Base-by-base conservation (phyloP, 2,888 invertebrate species). In the Caenorhabditis sinica region DNA sequence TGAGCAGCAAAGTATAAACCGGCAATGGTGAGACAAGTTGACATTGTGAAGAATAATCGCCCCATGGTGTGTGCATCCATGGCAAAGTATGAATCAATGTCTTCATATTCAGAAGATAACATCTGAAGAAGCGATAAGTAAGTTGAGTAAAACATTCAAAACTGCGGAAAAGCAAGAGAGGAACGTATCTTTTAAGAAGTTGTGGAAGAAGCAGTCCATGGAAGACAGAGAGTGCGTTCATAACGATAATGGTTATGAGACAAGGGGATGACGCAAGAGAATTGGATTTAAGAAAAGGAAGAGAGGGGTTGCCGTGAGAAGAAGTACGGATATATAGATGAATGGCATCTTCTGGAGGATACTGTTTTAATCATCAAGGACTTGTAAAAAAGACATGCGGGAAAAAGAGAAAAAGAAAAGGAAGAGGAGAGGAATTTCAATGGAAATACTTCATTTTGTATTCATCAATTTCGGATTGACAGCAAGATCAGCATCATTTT, bases 1-100 rank as follows among this genome's bases (percentile, higher is more conserved):
- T 66, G 74, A 43, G 83, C 83, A 6, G 83, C 71, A n/a, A 83
- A 79, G 20, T 83, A 83, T 4, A 83, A 43, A 15, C 74, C 83
- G n/a, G 68, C 60, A 25, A 83, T 30, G 23, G 83, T 83, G 4
- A 76, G 66, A 45, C 72, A 66, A 5, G 73, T 72, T 13, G 83
- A 77, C n/a, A 77, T 11, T 23, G 53, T 51, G 49, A 83, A 77
- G 53, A 83, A 83, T 33, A 65, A 11, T 17, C 58, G 43, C n/a
- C 82, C 75, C 56, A 82, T 63, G 11, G 20, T 17, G 40, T 76
- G 45, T 28, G 71, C 75, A 51, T 82, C 82, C 45, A 82, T 63
- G 9, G 63, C 58, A 28, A 82, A 76, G 49, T 82, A 82, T 15
- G 82, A 71, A 60, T 76, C 33, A 23, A 58, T 36, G 23, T 71